Evolutionary conservation across 2,113 vertebrate species (phyloP).

Genomic region (Neodon shergylaensis): DNA sequence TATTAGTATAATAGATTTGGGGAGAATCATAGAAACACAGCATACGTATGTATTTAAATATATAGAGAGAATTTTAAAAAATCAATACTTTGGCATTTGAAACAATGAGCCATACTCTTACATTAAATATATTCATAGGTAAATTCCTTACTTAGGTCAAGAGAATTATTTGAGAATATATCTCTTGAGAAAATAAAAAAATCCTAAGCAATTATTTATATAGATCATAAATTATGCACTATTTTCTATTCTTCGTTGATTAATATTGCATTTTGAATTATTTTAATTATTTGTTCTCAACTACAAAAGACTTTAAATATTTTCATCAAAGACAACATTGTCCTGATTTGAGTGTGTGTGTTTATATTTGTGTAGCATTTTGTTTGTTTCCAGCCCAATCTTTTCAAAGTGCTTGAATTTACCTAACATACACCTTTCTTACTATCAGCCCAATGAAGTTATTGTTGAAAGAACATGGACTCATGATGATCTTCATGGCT

Average conservation of each 20-base stretch:
- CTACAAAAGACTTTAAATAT: conserved; percentile 30
- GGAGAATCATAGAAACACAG: neutral
- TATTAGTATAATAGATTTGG: neutral
- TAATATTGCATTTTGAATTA: conserved; percentile 28
- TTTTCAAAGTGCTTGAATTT: conserved; percentile 27
- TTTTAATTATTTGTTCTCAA: conserved; percentile 6
- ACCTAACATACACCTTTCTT: neutral
- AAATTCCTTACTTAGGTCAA: neutral
- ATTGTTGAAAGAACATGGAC: neutral
- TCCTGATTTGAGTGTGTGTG: neutral
- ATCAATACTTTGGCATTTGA: neutral
- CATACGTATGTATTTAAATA: neutral
- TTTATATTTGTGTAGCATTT: neutral
- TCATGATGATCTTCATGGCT: neutral
- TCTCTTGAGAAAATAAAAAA: conserved; percentile 26
- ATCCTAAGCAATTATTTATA: conserved; percentile 34
- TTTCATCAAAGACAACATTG: neutral
- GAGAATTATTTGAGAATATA: conserved; percentile 6
- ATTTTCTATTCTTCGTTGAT: conserved; percentile 19
- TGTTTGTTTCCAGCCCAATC: neutral
- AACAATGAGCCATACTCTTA: neutral
- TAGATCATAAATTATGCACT: conserved; percentile 22
- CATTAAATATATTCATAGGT: neutral
- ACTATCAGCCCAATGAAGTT: neutral
- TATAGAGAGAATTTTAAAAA: neutral